These are phyloP conservation scores for Onychostoma macrolepis DNA, from an alignment of 2,113 vertebrate genomes.

Conservation along the genomic window DNA sequence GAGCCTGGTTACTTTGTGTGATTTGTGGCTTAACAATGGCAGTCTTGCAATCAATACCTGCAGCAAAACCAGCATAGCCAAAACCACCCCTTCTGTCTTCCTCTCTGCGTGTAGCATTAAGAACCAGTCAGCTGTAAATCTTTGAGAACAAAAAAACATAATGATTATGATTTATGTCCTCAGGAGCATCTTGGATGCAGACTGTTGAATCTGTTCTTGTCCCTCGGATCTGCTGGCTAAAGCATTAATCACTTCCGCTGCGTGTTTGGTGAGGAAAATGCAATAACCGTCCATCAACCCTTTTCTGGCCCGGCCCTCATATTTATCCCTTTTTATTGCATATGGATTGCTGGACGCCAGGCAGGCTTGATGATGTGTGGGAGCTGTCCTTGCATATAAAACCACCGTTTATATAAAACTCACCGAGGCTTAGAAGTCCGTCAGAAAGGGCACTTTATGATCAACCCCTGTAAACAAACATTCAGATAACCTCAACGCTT, in stretches of 20 bases:
- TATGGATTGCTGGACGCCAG: conserved; percentile 30
- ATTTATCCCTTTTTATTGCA: conserved; percentile 65
- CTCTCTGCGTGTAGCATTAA: conserved; percentile 44
- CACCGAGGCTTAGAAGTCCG: conserved; percentile 63
- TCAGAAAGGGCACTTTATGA: conserved; percentile 55
- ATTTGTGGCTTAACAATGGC: conserved; percentile 10
- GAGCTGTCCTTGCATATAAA: conserved; percentile 57
- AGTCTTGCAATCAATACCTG: background rate
- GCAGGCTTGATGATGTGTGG: conserved; percentile 48
- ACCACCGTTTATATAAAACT: conserved; percentile 58
- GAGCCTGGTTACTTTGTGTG: background rate
- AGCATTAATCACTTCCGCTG: conserved; percentile 64
- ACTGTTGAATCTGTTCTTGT: conserved; percentile 57
- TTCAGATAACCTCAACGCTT: background rate
- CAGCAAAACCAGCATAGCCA: background rate
- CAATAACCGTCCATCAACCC: conserved; percentile 66
- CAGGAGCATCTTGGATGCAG: conserved; percentile 61
- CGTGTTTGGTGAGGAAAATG: conserved; percentile 55
- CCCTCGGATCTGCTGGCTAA: conserved; percentile 62
- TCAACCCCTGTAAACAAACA: conserved; percentile 43
- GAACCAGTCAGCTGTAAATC: conserved; percentile 71
- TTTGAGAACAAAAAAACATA: conserved; percentile 66
- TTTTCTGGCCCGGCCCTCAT: conserved; percentile 60
- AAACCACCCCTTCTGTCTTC: conserved; percentile 59
- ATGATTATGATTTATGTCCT: conserved; percentile 79